Evolutionary conservation across 1,140 invertebrate genomes (phyloP), one percentile per base, ranked within the genome.

Genomic region (Holotrichia oblita): DNA sequence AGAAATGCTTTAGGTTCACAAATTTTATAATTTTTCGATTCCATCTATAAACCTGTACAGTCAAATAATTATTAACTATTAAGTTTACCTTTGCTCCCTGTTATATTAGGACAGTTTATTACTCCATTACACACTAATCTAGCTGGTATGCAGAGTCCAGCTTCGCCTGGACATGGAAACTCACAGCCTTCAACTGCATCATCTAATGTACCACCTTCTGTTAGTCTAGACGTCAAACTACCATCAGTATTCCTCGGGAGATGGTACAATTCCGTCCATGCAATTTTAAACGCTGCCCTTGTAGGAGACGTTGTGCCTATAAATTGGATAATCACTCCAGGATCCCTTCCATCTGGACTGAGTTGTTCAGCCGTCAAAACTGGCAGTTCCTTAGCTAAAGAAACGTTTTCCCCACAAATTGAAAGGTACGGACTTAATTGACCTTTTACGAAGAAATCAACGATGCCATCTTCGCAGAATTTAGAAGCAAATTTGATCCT

Each of bases 231-330:
- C 88, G 93, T 93, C 44, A 95, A 84, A n/a, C 91, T 93, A 0
- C 94, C 94, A 80, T 95, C 93, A 9, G 91, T 90, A 85, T 96
- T 96, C 77, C 94, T 90, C 0, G 95, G 94, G 79, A 96, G 87
- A 85, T 96, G 95, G 83, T 92, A 95, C 17, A 97, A 88, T 83
- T 96, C 95, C 3, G 95, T 96, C 95, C 95, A 97, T 3, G 93
- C 93, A 34, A 97, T 92, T 86, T 95, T 94, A 83, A 97, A 96
- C 0, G 94, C 92, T 0, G 95, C 93, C 76, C 93, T 88, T 0
- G 94, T 93, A 0, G 95, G 93, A 0, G 94, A 93, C 48, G 93
- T 93, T 40, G 79, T 80, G 76, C 84, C 84, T 40, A 86, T 82
- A 78, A 86, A 86, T 75, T 86, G 85, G 24, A 86, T 83, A 0